Conservation (phyloP, 2,113 vertebrate species). For the Periophthalmodon schlosseri region DNA sequence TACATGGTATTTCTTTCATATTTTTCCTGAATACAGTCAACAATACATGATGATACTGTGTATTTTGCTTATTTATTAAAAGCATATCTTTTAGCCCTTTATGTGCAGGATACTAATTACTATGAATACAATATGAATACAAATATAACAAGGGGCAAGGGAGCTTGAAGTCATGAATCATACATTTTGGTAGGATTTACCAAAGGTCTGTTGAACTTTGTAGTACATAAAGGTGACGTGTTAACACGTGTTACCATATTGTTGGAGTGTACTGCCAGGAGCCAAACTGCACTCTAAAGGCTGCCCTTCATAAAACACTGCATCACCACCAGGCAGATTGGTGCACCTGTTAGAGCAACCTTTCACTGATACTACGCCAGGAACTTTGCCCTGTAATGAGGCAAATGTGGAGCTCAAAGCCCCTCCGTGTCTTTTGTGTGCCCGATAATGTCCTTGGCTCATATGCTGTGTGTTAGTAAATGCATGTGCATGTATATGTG, state of each 20-base stretch:
- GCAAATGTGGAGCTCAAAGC: slow-evolving; percentile 62
- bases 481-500: slow-evolving; percentile 39
- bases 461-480: slow-evolving; percentile 67
- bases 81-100: background rate
- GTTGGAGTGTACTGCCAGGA: slow-evolving; percentile 42
- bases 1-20: slow-evolving; percentile 32
- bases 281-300: slow-evolving; percentile 50
- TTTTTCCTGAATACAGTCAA: slow-evolving; percentile 41
- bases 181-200: background rate
- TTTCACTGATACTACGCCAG: slow-evolving; percentile 40
- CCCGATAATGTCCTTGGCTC: slow-evolving; percentile 65
- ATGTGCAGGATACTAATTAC: too few relatives aligned
- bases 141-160: background rate
- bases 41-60: background rate
- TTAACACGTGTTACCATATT: slow-evolving; percentile 23
- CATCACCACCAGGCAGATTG: slow-evolving; percentile 30
- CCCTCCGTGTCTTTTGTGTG: slow-evolving; percentile 53
- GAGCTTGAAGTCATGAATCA: background rate
- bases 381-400: slow-evolving; percentile 60
- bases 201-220: slow-evolving; percentile 8
- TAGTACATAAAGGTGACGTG: slow-evolving; percentile 8
- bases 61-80: background rate
- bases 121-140: too few relatives aligned
- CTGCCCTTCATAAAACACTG: slow-evolving; percentile 58
- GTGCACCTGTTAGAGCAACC: slow-evolving; percentile 60